These are phyloP conservation scores for Prunella strophiata DNA, from an alignment of 2,797 vertebrate species.

Conservation along the genomic window DNA sequence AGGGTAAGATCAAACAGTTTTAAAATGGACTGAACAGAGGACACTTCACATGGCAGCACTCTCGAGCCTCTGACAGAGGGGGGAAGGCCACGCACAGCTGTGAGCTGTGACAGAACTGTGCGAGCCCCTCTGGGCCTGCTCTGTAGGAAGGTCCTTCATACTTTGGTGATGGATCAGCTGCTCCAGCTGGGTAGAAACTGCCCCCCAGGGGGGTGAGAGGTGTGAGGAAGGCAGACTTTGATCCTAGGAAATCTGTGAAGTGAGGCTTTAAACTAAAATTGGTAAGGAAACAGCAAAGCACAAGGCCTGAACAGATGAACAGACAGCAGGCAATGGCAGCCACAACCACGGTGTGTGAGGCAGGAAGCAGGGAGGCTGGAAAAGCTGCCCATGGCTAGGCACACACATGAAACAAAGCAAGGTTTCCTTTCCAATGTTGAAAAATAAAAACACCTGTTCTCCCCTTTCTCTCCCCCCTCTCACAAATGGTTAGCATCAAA, in stretches of 20 bases:
- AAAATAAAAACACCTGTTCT: background rate
- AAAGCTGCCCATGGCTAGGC: background rate
- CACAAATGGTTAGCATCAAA: background rate
- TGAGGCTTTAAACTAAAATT: background rate
- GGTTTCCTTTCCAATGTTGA: background rate
- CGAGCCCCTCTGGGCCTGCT: background rate
- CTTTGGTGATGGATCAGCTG: background rate
- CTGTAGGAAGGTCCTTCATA: background rate
- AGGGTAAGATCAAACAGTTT: background rate
- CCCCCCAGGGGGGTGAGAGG: rapidly evolving
- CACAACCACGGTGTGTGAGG: rapidly evolving
- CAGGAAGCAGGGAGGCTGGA: background rate
- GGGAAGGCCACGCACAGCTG: rapidly evolving
- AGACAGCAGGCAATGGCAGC: background rate
- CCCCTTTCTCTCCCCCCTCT: background rate
- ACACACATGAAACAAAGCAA: background rate
- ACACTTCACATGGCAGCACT: background rate
- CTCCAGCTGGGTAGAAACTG: background rate
- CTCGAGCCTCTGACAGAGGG: rapidly evolving
- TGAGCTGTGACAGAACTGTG: background rate
- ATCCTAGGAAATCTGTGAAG: background rate
- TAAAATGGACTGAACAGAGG: background rate
- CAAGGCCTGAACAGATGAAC: background rate
- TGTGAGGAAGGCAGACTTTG: background rate
- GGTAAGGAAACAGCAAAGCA: background rate